Evolutionary conservation across 92 coral and sea anemone species (phyloP).

Genomic region (Porites evermanni): DNA sequence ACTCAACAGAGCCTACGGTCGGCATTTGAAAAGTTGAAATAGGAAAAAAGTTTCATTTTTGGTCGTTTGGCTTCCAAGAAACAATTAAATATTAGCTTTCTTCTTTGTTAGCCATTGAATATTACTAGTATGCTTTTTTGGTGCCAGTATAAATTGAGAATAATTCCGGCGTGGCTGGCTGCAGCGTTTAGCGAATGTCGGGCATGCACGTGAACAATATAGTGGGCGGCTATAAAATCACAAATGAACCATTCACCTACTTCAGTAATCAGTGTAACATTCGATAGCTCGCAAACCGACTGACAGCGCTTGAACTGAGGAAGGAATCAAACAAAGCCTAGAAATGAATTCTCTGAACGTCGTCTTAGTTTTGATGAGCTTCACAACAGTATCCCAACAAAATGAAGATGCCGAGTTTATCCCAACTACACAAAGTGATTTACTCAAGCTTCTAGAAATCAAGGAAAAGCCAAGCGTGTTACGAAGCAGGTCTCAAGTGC

Average conservation of each 20-base stretch:
- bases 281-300: constrained; percentile 12
- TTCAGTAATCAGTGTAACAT: constrained; percentile 40
- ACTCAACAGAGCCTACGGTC: constrained; percentile 19
- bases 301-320: constrained; percentile 28
- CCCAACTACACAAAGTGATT: constrained; percentile 69
- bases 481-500: constrained; percentile 83
- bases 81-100: constrained; percentile 33
- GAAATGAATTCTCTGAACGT: constrained; percentile 68
- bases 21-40: background rate
- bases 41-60: constrained; percentile 12
- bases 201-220: constrained; percentile 61
- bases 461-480: constrained; percentile 81
- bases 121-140: constrained; percentile 23
- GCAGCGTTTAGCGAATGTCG: constrained; percentile 45
- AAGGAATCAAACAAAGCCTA: constrained; percentile 66
- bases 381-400: constrained; percentile 57
- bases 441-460: constrained; percentile 79
- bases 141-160: background rate
- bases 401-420: constrained; percentile 44
- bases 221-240: constrained; percentile 55
- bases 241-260: constrained; percentile 47
- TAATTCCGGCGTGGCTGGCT: constrained; percentile 62
- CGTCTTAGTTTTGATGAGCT: constrained; percentile 67
- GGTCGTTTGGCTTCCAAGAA: constrained; percentile 4
- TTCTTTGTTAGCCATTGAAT: constrained; percentile 17